Evolutionary conservation across 2,797 vertebrate species (phyloP).

Genomic region (Aulostomus chinensis): DNA sequence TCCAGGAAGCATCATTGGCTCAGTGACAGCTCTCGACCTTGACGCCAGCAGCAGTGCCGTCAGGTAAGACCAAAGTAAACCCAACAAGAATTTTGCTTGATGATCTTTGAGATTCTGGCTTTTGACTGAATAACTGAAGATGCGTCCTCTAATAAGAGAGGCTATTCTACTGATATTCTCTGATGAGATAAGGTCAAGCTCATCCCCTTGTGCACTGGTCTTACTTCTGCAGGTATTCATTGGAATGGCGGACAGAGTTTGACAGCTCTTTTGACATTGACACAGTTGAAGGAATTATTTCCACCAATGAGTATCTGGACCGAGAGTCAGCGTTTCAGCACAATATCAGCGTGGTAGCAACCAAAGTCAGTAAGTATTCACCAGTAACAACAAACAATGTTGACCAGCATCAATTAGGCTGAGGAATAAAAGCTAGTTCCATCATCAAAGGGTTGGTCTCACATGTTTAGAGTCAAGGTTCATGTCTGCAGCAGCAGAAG

Average conservation of each 20-base stretch:
- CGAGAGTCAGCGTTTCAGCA: slow-evolving; percentile 87
- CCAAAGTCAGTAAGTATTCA: slow-evolving; percentile 95
- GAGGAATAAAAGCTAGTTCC: too few species aligned
- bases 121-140: too few species aligned
- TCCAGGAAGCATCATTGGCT: slow-evolving; percentile 87
- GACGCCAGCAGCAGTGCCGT: slow-evolving; percentile 88
- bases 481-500: too few species aligned
- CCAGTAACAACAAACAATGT: background rate
- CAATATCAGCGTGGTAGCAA: slow-evolving; percentile 90
- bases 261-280: slow-evolving; percentile 91
- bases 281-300: slow-evolving; percentile 88
- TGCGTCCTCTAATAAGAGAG: too few species aligned
- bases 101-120: too few species aligned
- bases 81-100: too few species aligned
- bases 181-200: too few species aligned
- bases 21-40: slow-evolving; percentile 90
- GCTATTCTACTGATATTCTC: too few species aligned
- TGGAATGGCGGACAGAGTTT: slow-evolving; percentile 84
- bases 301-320: slow-evolving; percentile 89
- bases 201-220: background rate
- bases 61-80: slow-evolving; percentile 73
- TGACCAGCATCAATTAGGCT: background rate
- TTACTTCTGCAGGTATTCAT: slow-evolving; percentile 83
- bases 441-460: too few species aligned
- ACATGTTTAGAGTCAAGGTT: too few species aligned